phyloP scores from a whole-genome alignment of 2,113 vertebrate genomes.

The Azemiops feae region DNA sequence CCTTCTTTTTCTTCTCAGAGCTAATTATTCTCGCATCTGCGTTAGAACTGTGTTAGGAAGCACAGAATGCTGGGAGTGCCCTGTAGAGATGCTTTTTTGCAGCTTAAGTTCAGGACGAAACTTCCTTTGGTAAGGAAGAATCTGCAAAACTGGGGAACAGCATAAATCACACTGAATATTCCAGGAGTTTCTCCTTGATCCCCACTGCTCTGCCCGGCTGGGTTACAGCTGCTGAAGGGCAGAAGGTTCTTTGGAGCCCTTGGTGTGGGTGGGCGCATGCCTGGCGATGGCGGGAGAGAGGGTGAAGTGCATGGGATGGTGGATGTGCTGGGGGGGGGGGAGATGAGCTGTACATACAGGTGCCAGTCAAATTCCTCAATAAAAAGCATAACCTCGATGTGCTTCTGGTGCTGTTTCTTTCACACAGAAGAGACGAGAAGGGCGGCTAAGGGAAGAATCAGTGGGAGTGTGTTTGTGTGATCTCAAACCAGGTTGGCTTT shows the following conservation, averaged over 20 bases:
- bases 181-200: neutral
- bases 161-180: neutral
- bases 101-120: neutral
- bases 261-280: neutral
- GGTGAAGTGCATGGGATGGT: too few relatives aligned
- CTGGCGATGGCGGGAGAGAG: neutral
- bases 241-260: neutral
- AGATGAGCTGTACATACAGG: neutral
- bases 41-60: neutral
- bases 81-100: neutral
- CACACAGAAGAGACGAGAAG: neutral
- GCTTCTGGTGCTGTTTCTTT: neutral
- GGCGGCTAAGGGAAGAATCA: neutral
- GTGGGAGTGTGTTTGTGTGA: neutral
- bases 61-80: neutral
- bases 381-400: neutral
- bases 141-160: neutral
- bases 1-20: neutral
- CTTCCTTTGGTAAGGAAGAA: neutral
- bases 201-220: neutral
- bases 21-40: neutral
- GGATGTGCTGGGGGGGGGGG: neutral
- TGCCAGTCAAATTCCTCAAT: neutral
- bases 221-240: neutral
- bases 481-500: neutral